Base-by-base conservation (phyloP, 1,140 invertebrate genomes). In the Zeugodacus cucurbitae region DNA sequence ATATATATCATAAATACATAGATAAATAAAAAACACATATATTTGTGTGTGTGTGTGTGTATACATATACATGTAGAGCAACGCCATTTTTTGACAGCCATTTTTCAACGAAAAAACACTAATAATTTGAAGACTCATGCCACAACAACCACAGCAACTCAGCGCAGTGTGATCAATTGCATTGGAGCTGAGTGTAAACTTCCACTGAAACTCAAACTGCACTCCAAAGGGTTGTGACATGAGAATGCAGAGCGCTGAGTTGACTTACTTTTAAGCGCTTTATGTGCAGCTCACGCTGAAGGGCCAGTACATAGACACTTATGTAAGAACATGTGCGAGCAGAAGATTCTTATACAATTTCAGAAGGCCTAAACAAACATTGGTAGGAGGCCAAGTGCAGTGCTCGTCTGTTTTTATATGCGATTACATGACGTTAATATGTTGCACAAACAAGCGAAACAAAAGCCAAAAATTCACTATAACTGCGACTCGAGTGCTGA, bases 321-420 rank as follows among this genome's bases (percentile, higher is more conserved):
- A 82, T 26, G 26, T 74, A 32, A 34, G 64, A 62, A 62, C 17
- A 17, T 62, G 64, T 26, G 59, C 59, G n/a, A 62, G 59, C 22
- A 62, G 32, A 70, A 54, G 2, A 11, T 54, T 54, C 48, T 54
- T 20, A 0, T 54, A 17, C 48, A 54, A 54, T 17, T 17, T 17
- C 74, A 82, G 41, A 48, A 82, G 74, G 41, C 74, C 74, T 82
- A 82, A 82, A 82, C 20, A 82, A 82, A 82, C 74, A 82, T 82
- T 82, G 74, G n/a, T 48, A 26, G 22, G 74, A 26, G 34, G 34
- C 34, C 34, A 44, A 48, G 34, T 82, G 8, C n/a, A 54, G 58
- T 48, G 41, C 14, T 41, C 4, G 34, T 74, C 3, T 67, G 29
- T 32, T 32, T 62, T 1, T 62, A 8, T 26, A 14, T 32, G 2